Conservation (phyloP, 2,888 invertebrate species). For the Ceriagrion tenellum region DNA sequence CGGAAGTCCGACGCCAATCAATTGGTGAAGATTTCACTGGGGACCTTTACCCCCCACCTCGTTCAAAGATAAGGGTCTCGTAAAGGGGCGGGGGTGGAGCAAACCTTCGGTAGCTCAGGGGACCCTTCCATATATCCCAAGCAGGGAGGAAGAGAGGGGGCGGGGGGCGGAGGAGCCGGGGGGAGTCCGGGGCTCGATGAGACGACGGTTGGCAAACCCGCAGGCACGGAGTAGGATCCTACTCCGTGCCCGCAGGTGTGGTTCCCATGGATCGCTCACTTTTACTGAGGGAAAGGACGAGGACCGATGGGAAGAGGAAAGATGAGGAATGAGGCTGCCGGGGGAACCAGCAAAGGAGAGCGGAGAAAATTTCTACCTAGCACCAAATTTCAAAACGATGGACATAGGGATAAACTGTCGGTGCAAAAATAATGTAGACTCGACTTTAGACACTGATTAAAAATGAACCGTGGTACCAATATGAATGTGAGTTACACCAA, state of each 20-base stretch:
- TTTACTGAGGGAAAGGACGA: neutral
- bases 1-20: constrained; percentile 25
- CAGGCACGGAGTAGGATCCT: too few species aligned
- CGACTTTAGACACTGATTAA: too few species aligned
- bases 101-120: neutral
- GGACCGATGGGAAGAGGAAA: neutral
- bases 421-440: too few species aligned
- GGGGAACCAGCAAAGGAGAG: too few species aligned
- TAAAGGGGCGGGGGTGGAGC: neutral
- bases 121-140: neutral
- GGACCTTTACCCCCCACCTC: neutral
- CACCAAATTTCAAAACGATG: too few species aligned
- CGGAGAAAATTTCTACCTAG: too few species aligned
- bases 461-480: too few species aligned
- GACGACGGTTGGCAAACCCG: neutral
- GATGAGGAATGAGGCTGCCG: neutral
- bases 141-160: neutral
- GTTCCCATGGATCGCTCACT: neutral
- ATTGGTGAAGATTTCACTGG: neutral
- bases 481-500: too few species aligned
- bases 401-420: too few species aligned
- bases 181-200: neutral
- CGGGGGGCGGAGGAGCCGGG: neutral
- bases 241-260: constrained; percentile 33
- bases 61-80: neutral